phyloP scores from a whole-genome alignment of 2,113 vertebrate species.

The Chelonoidis abingdonii region DNA sequence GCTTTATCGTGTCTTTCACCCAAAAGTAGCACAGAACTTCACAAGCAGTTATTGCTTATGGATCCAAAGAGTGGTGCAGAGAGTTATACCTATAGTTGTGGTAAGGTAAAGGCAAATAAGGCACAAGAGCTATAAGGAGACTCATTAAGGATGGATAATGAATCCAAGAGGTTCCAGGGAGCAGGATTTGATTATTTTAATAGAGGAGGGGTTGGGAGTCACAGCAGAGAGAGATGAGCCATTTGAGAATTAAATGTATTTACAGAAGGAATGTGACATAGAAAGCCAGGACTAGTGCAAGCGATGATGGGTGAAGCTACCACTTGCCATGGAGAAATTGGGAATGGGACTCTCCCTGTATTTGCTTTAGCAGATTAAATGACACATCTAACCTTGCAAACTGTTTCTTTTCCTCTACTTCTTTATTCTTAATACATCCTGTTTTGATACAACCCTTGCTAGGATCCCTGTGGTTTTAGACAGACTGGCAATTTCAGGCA shows the following conservation, averaged over 20 bases:
- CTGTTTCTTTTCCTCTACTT: fast-evolving
- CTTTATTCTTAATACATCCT: neutral
- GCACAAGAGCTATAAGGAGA: neutral
- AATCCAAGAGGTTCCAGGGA: neutral
- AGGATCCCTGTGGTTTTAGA: no score
- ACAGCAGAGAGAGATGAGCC: neutral
- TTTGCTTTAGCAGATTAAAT: neutral
- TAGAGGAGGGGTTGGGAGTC: fast-evolving
- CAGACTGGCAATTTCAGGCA: neutral
- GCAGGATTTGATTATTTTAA: neutral
- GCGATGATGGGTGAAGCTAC: neutral
- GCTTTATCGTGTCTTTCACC: neutral
- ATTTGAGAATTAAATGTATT: neutral
- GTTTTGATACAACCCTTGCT: neutral
- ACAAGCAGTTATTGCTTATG: no score
- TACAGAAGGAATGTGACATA: neutral
- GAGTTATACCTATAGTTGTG: fast-evolving
- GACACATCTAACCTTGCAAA: neutral
- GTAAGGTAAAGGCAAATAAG: neutral
- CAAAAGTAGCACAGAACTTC: neutral
- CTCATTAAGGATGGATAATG: neutral
- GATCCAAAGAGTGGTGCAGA: neutral
- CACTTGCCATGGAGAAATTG: neutral
- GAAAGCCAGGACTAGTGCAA: neutral
- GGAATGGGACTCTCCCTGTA: neutral